Evolutionary conservation across 2,113 vertebrate genomes (phyloP).

Genomic region (Menidia beryllina): DNA sequence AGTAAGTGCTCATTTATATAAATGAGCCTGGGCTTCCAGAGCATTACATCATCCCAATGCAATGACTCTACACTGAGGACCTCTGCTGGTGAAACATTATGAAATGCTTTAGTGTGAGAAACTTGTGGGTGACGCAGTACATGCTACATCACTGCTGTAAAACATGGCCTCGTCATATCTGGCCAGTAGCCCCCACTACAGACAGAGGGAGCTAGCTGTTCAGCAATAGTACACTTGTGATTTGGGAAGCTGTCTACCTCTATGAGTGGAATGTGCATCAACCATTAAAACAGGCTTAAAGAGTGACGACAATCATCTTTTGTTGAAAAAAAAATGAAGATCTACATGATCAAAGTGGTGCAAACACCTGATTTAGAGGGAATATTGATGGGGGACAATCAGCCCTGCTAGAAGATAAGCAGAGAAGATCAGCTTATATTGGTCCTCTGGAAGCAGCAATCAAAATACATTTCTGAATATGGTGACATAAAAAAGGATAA

Average conservation of each 20-base stretch:
- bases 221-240: conserved; percentile 2
- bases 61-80: conserved; percentile 47
- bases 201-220: conserved; percentile 24
- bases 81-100: conserved; percentile 67
- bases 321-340: conserved; percentile 3
- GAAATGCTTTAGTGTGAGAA: background rate
- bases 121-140: conserved; percentile 28
- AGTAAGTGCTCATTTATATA: conserved; percentile 22
- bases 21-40: background rate
- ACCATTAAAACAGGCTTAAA: conserved; percentile 2
- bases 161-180: conserved; percentile 40
- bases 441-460: conserved; percentile 44
- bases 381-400: conserved; percentile 16
- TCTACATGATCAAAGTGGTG: background rate
- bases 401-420: conserved; percentile 26
- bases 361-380: conserved; percentile 22
- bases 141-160: conserved; percentile 28
- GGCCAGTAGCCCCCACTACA: conserved; percentile 22
- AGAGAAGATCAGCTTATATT: conserved; percentile 38
- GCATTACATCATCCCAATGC: conserved; percentile 65
- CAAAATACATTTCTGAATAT: conserved; percentile 20
- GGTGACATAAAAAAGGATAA: conserved; percentile 12
- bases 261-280: background rate
- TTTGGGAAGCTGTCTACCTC: background rate
- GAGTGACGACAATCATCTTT: conserved; percentile 33